phyloP scores from a whole-genome alignment of 2,888 invertebrate species.

The Drosophila fulvimacula region DNA sequence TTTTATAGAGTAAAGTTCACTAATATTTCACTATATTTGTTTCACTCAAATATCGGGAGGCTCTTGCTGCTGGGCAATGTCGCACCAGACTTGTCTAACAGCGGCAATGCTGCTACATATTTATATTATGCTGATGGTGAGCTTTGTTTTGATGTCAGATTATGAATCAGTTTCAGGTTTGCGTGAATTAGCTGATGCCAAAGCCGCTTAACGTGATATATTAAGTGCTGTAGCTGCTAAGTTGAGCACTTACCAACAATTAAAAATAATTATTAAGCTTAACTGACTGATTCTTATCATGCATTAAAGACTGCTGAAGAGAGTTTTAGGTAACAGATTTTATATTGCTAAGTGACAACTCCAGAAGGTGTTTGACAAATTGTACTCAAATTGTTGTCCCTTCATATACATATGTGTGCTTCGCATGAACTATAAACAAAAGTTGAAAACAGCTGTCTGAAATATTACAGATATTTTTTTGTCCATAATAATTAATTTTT shows the following conservation, averaged over 20 bases:
- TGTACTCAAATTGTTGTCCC: not conserved
- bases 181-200: not conserved
- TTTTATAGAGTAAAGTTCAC: not conserved
- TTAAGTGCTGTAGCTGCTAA: not conserved
- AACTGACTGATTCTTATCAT: not conserved
- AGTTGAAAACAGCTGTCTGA: no score
- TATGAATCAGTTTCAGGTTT: slow-evolving; percentile 14
- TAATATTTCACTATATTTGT: not conserved
- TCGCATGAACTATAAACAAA: no score
- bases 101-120: not conserved
- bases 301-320: not conserved
- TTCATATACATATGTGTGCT: no score
- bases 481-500: no score
- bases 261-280: slow-evolving; percentile 11
- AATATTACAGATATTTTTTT: no score
- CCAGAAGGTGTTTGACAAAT: not conserved
- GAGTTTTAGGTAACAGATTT: not conserved
- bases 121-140: slow-evolving; percentile 7
- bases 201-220: slow-evolving; percentile 1
- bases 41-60: not conserved
- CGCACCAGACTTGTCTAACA: not conserved
- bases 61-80: not conserved
- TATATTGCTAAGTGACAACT: not conserved
- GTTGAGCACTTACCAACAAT: slow-evolving; percentile 2
- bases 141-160: not conserved